phyloP scores from a whole-genome alignment of 1,140 invertebrate species.

The Berghia stephanieae region DNA sequence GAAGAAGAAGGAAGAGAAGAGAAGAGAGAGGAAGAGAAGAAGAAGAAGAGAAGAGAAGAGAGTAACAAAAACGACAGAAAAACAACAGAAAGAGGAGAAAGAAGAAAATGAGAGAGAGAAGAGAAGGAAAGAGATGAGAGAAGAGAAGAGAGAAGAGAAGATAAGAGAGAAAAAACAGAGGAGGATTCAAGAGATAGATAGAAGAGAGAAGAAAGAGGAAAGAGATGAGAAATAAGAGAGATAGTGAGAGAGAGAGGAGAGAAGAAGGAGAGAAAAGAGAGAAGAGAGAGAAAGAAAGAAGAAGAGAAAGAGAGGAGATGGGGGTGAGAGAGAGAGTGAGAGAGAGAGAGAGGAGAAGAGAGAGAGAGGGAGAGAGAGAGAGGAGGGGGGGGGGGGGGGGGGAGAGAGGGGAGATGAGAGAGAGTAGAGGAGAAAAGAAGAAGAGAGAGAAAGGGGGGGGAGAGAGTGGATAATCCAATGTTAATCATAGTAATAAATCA shows the following conservation, averaged over 20 bases:
- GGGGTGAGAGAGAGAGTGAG: background rate
- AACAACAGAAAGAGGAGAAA: background rate
- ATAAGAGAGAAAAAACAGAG: background rate
- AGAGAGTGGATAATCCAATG: too few relatives aligned
- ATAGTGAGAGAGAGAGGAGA: background rate
- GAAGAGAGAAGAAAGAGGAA: background rate
- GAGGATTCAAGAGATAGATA: background rate
- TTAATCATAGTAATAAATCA: too few relatives aligned
- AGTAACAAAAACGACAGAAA: background rate
- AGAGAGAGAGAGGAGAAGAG: background rate
- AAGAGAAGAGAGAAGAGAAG: background rate
- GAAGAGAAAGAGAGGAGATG: background rate
- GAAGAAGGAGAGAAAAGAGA: background rate
- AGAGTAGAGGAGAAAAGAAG: too few relatives aligned
- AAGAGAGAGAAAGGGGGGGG: too few relatives aligned
- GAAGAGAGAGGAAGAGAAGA: background rate
- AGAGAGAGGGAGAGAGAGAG: background rate
- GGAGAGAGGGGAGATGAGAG: slow-evolving; percentile 3
- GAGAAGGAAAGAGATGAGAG: slow-evolving; percentile 11
- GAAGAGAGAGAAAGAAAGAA: slow-evolving; percentile 8
- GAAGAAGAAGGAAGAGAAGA: background rate
- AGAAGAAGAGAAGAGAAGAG: background rate
- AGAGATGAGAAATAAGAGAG: background rate
- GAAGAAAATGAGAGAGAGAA: background rate
- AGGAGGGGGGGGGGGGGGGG: background rate